Evolutionary conservation across 2,888 invertebrate species (phyloP), one percentile per base, ranked within the genome.

Genomic region (Polyploca ridens): DNA sequence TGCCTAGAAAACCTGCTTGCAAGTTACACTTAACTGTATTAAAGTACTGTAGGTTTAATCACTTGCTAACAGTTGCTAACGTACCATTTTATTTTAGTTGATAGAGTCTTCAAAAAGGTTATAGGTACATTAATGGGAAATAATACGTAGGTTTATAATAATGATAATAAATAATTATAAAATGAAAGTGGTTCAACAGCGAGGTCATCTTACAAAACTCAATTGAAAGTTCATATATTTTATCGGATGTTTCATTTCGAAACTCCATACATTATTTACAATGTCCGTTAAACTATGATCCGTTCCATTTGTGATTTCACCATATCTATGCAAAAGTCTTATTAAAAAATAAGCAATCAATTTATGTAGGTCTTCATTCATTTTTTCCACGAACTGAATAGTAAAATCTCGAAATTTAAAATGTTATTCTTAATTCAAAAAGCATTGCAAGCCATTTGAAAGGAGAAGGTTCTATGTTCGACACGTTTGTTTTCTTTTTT

Each of bases 181-280:
- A 54, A 54, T 54, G 54, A 54, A 54, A 54, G 54, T 19, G 10
- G 10, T 19, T 10, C 3, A 54, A 16, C 10, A 1, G 10, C 54
- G 54, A 54, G 54, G 54, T 54, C 54, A 54, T 19, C 16, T 54
- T 54, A 19, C 54, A 54, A 54, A 54, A 54, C 54, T 19, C 54
- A 54, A 54, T 54, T 14, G 54, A 54, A 54, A 54, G 54, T 54
- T 54, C 54, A 54, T 19, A 54, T 19, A 54, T n/a, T 54, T 54
- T 54, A 54, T 54, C 19, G 54, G 54, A 54, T 54, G 54, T 54
- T 19, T n/a, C 19, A 19, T 19, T 54, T n/a, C 10, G 54, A 19
- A 16, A 54, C 19, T 10, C 19, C 16, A 8, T 19, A 10, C 16
- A 19, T 19, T 49, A 49, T 16, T 49, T 49, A 49, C 16, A n/a